Conservation (phyloP, 2,113 vertebrate species). For the Ctenomys sociabilis region DNA sequence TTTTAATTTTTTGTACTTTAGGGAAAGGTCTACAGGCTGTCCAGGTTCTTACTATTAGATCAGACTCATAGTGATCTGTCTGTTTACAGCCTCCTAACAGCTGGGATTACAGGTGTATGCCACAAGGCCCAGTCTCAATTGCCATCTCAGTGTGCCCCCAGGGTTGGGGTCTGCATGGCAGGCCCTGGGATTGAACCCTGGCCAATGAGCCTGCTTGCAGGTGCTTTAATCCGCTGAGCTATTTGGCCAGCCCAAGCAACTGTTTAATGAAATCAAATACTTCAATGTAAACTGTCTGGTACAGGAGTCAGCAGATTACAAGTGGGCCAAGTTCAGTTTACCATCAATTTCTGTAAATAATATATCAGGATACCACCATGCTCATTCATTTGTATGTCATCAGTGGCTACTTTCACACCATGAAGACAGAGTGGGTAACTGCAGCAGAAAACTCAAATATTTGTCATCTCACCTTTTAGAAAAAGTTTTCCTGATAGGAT, state of each 20-base stretch:
- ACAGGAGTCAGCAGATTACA: not conserved
- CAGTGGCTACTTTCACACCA: not conserved
- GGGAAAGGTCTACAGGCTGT: too few relatives aligned
- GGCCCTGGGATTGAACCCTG: too few relatives aligned
- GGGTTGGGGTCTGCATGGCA: too few relatives aligned
- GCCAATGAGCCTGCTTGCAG: too few relatives aligned
- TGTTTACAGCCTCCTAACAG: too few relatives aligned
- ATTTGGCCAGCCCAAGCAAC: not conserved
- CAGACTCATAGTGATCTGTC: too few relatives aligned
- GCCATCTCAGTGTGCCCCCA: too few relatives aligned
- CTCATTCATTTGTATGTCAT: not conserved
- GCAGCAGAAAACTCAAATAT: conserved; percentile 20
- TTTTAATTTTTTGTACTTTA: too few relatives aligned
- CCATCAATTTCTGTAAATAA: not conserved
- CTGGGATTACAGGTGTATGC: too few relatives aligned
- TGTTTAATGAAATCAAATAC: not conserved
- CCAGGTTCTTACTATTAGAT: too few relatives aligned
- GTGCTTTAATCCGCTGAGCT: too few relatives aligned
- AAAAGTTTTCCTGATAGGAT: not conserved
- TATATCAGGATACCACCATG: not conserved
- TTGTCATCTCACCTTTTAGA: not conserved
- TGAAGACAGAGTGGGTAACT: not conserved
- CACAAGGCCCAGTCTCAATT: too few relatives aligned
- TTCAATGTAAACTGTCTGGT: not conserved
- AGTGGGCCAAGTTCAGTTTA: not conserved